Conservation (phyloP, 2,797 vertebrate genomes). For the Psittacula derbiana region DNA sequence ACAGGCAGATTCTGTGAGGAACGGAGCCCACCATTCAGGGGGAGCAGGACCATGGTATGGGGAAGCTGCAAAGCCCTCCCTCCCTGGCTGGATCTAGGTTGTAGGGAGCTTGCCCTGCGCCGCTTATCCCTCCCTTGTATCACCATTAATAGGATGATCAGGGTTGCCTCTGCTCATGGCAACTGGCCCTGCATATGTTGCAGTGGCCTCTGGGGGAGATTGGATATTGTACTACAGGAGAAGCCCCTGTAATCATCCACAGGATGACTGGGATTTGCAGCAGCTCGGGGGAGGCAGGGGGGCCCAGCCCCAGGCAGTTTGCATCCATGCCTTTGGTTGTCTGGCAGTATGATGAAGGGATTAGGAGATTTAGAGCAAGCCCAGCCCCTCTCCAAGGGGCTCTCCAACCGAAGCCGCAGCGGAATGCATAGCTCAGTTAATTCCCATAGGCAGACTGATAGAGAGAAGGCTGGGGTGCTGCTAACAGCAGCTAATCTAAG, state of each 20-base stretch:
- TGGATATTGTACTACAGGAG: conserved; percentile 15
- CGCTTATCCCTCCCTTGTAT: background rate
- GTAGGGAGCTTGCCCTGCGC: background rate
- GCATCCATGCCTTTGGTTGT: background rate
- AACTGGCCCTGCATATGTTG: background rate
- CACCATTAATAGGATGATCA: background rate
- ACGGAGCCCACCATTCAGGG: background rate
- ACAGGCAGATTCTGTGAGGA: accelerated
- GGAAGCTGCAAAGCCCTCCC: background rate
- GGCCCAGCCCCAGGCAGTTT: background rate
- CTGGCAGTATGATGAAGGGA: conserved; percentile 30
- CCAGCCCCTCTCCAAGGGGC: background rate
- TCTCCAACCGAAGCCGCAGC: background rate
- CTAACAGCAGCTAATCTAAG: background rate
- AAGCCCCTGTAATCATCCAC: conserved; percentile 31
- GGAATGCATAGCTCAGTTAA: background rate
- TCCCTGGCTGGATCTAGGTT: background rate
- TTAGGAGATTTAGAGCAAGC: conserved; percentile 42
- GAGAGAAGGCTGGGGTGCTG: background rate
- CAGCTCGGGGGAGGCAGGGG: background rate
- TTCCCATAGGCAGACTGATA: background rate
- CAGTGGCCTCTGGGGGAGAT: background rate
- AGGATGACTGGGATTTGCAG: conserved; percentile 53
- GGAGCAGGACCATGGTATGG: accelerated
- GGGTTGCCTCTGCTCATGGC: background rate